A percentile compares a stretch with the other conserved stretches of the same genome.
These are phyloP conservation scores for Dicerorhinus sumatrensis DNA, from an alignment of 2,113 vertebrate species.

Conservation along the genomic window DNA sequence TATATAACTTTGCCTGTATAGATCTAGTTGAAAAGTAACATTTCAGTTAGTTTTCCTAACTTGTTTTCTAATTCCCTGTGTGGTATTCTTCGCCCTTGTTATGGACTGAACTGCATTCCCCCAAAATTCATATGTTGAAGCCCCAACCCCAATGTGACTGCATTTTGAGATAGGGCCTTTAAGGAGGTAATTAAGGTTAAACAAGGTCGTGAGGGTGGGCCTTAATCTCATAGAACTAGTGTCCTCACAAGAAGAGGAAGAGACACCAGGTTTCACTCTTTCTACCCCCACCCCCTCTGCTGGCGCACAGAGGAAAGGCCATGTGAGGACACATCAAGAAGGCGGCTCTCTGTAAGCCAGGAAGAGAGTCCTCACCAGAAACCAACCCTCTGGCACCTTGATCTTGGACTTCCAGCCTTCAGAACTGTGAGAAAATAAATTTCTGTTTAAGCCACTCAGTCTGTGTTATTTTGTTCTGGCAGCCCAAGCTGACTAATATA, in stretches of 20 bases:
- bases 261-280: not conserved
- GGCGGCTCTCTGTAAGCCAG: not conserved
- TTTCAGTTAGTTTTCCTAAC: not conserved
- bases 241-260: not conserved
- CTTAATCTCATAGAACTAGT: not conserved
- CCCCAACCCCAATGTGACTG: not conserved
- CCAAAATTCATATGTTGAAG: not conserved
- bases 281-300: not conserved
- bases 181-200: not conserved
- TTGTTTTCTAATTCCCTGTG: not conserved
- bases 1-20: not conserved
- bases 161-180: not conserved
- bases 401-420: not conserved
- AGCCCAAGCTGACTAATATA: not conserved
- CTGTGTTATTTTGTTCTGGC: not conserved
- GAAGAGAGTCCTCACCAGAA: not conserved
- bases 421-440: not conserved
- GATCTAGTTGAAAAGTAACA: slow-evolving; percentile 26
- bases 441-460: not conserved
- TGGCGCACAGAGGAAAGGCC: not conserved
- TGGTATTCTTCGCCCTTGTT: not conserved
- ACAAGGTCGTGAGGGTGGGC: too few species aligned
- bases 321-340: not conserved
- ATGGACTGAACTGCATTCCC: not conserved
- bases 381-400: not conserved